Evolutionary conservation across 2,888 invertebrate genomes (phyloP), one percentile per base, ranked within the genome.

Genomic region (Amphimallon solstitiale): DNA sequence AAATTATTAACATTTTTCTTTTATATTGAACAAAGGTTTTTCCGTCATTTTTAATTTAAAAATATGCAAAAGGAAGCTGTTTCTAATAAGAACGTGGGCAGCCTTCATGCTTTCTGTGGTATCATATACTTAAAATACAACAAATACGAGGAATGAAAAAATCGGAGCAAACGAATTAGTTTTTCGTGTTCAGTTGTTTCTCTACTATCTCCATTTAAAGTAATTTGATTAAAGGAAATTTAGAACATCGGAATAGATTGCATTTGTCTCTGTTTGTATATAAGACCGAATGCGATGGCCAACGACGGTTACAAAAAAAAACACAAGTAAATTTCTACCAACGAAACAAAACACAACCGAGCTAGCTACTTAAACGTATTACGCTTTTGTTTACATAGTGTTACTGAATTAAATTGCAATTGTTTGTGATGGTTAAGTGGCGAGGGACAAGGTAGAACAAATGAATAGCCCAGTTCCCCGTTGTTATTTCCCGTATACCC

Each of bases 351-450:
- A 40, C 19, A 54, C 54, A 54, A 23, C 38, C 40, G 40, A 54
- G 23, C 37, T 38, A 21, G 12, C 54, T 23, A 54, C 54, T 54
- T 54, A 54, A 54, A 54, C 54, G 21, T 54, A 54, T 54, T 54
- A 54, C 54, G 38, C 23, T 40, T 40, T 54, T 54, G 54, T 54
- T 40, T 54, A 54, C 54, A 38, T 54, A 40, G 54, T 54, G 54
- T 54, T 54, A 54, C 54, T 21, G 54, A 54, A 54, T 54, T 54
- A 54, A 54, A 54, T 54, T 54, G 54, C 54, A 54, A 54, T 54
- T 54, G 54, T 54, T 54, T 19, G 38, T 38, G 40, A 54, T 51
- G 35, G 51, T 17, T 51, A 51, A 51, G 51, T 15, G 51, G 51
- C 15, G 51, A 51, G 6, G 29, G 51, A 12, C 45, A 17, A 45